phyloP scores from a whole-genome alignment of 1,140 invertebrate species.

The Nasonia giraulti region DNA sequence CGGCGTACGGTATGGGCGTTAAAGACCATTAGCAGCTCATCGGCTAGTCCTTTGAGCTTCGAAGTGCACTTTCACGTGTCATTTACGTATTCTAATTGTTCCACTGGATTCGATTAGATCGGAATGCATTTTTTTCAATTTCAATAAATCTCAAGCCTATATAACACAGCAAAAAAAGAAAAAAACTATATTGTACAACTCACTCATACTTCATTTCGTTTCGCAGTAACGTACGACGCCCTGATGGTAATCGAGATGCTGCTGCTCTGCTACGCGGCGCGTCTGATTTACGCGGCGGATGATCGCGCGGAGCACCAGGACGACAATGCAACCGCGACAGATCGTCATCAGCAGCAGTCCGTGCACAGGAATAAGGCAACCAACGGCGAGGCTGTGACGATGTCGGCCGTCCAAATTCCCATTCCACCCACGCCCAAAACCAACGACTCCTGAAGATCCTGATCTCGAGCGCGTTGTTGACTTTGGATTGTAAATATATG shows the following conservation, averaged over 20 bases:
- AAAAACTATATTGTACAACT: neutral
- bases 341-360: neutral
- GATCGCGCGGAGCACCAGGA: conserved; percentile 22
- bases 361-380: neutral
- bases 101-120: no score
- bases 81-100: no score
- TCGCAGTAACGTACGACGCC: conserved; percentile 69
- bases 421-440: neutral
- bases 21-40: neutral
- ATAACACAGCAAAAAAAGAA: no score
- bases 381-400: neutral
- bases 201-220: neutral
- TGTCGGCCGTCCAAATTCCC: neutral
- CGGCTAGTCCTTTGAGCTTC: neutral
- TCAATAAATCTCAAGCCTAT: no score
- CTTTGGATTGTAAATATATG: neutral
- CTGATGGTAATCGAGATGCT: conserved; percentile 74
- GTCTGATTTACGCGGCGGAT: conserved; percentile 64
- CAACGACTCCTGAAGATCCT: neutral
- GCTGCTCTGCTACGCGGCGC: conserved; percentile 70
- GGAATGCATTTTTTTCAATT: no score
- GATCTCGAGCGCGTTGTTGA: neutral
- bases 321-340: neutral
- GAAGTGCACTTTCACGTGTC: no score
- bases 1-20: neutral